phyloP scores from a whole-genome alignment of 2,113 vertebrate genomes.

The Cryptoleucopteryx plumbea region DNA sequence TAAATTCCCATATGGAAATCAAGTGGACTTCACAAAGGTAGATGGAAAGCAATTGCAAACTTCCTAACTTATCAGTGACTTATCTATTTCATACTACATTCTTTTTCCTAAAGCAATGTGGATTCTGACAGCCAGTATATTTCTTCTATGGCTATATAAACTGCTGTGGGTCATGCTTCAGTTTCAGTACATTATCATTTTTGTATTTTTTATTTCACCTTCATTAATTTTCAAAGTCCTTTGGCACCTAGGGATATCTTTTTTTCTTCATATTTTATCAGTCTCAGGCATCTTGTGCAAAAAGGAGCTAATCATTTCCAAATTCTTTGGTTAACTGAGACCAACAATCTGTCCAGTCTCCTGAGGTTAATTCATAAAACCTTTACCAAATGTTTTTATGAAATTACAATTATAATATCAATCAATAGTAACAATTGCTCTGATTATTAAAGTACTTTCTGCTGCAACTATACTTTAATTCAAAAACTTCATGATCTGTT shows the following conservation, averaged over 20 bases:
- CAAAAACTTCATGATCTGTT: not conserved
- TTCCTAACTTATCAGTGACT: not conserved
- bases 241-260: not conserved
- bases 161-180: not conserved
- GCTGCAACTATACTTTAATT: not conserved
- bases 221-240: not conserved
- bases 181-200: not conserved
- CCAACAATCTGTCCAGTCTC: not conserved
- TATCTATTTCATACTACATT: not conserved
- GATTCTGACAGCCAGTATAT: not conserved
- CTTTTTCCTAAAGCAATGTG: not conserved
- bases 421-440: not conserved
- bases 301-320: not conserved
- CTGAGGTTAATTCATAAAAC: not conserved
- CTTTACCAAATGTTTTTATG: not conserved
- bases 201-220: not conserved
- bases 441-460: not conserved
- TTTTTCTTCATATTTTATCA: not conserved
- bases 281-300: not conserved
- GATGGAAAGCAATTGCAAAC: not conserved
- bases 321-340: not conserved
- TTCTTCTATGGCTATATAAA: not conserved
- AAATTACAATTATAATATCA: not conserved
- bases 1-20: not conserved
- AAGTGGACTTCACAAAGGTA: not conserved